Conservation (phyloP, 2,113 vertebrate species). For the Ia io region DNA sequence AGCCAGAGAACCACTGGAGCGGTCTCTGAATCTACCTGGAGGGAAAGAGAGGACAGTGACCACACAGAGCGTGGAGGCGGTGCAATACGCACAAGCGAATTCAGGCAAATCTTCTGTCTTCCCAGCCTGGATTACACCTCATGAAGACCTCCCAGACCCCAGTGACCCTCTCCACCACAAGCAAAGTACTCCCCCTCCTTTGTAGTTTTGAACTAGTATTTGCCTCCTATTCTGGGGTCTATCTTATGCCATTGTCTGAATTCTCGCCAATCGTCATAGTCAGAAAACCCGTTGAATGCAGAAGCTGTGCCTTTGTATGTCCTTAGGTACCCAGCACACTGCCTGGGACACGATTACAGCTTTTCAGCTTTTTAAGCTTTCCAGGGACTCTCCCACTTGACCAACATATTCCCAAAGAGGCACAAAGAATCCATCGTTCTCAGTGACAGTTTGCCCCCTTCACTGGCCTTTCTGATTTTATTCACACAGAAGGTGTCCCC, state of each 20-base stretch:
- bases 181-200: not conserved
- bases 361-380: not conserved
- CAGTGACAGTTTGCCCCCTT: not conserved
- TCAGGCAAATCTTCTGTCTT: not conserved
- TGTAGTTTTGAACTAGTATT: not conserved
- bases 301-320: not conserved
- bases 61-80: not conserved
- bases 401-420: not conserved
- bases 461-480: not conserved
- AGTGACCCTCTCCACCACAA: not conserved
- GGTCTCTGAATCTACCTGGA: constrained; percentile 71
- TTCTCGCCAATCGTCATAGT: not conserved
- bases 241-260: not conserved
- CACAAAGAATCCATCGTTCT: not conserved
- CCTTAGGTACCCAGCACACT: not conserved
- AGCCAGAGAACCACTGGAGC: constrained; percentile 91
- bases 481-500: not conserved
- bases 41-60: not conserved
- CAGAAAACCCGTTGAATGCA: not conserved
- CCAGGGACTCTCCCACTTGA: not conserved
- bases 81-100: too few relatives aligned
- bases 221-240: not conserved
- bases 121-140: not conserved
- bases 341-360: rapidly evolving
- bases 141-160: not conserved